phyloP scores from a whole-genome alignment of 2,888 invertebrate genomes.

The Heteromyza rotundicornis region DNA sequence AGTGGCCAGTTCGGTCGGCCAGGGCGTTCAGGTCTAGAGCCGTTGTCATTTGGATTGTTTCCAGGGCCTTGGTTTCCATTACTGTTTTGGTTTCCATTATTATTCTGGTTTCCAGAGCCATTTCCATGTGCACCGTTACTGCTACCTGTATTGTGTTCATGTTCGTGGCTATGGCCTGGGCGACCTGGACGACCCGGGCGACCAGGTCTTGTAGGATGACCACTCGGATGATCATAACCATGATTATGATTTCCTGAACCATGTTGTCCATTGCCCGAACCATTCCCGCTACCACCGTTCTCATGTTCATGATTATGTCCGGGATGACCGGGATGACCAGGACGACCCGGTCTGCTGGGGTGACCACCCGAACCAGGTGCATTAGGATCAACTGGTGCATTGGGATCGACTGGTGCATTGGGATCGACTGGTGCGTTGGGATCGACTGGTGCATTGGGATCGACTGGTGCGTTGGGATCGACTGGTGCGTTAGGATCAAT shows the following conservation, averaged over 20 bases:
- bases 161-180: background rate
- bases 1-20: slow-evolving; percentile 39
- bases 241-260: background rate
- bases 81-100: too few relatives aligned
- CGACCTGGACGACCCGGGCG: slow-evolving; percentile 18
- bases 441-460: slow-evolving; percentile 12
- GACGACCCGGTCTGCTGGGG: slow-evolving; percentile 30
- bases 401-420: slow-evolving; percentile 20
- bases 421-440: slow-evolving; percentile 18
- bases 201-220: slow-evolving; percentile 28
- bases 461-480: slow-evolving; percentile 19
- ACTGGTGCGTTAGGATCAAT: slow-evolving; percentile 21
- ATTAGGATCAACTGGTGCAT: slow-evolving; percentile 25
- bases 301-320: background rate
- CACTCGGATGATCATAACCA: background rate
- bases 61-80: slow-evolving; percentile 1
- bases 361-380: slow-evolving; percentile 16
- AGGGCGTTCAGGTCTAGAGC: slow-evolving; percentile 23
- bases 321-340: slow-evolving; percentile 21
- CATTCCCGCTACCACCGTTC: background rate
- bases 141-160: background rate
- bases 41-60: slow-evolving; percentile 16
- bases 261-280: slow-evolving; percentile 13
- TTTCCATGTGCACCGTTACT: slow-evolving; percentile 7
- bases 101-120: slow-evolving; percentile 2